Evolutionary conservation across 2,797 vertebrate species (phyloP).

Genomic region (Avahi laniger): DNA sequence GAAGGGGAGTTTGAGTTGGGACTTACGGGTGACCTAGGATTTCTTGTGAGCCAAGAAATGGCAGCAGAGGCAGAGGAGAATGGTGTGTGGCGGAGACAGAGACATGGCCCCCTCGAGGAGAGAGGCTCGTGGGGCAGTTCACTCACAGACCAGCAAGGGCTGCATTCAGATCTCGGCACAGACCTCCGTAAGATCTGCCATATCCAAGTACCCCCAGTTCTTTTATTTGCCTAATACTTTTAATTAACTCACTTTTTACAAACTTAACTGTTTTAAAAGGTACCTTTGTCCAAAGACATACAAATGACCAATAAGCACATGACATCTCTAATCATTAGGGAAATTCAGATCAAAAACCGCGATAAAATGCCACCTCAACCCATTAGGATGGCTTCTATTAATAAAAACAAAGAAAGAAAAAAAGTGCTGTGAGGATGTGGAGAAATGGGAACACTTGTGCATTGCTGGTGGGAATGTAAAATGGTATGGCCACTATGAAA

Average conservation of each 20-base stretch:
- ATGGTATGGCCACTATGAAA: not conserved
- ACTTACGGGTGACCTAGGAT: not conserved
- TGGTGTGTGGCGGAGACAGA: not conserved
- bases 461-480: not conserved
- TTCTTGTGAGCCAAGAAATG: not conserved
- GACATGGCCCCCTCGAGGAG: not conserved
- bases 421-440: not conserved
- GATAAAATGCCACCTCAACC: not conserved
- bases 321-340: not conserved
- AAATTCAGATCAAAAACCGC: not conserved
- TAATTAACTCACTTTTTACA: not conserved
- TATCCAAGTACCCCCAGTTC: not conserved
- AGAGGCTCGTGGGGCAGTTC: not conserved
- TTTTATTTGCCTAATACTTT: not conserved
- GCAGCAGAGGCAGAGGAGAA: not conserved
- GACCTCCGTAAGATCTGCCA: not conserved
- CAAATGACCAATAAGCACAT: not conserved
- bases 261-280: not conserved
- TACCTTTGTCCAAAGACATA: not conserved
- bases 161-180: not conserved
- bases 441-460: not conserved
- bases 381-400: not conserved
- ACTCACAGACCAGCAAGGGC: not conserved
- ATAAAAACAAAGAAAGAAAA: not conserved
- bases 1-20: not conserved